phyloP scores from a whole-genome alignment of 1,140 invertebrate genomes.

The Tribolium castaneum region DNA sequence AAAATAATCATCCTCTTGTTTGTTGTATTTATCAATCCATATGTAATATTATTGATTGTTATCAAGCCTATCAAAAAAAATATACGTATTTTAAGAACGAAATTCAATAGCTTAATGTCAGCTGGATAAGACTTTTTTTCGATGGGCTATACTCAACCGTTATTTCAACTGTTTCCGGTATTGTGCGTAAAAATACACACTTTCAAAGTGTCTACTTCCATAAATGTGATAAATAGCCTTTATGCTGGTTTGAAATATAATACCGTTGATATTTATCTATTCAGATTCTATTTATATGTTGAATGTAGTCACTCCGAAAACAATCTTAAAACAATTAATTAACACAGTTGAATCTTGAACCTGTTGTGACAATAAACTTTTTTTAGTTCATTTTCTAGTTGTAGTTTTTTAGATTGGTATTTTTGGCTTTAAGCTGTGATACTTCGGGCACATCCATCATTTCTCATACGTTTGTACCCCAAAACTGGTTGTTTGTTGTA shows the following conservation, averaged over 20 bases:
- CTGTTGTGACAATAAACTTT: constrained; percentile 37
- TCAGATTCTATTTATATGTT: constrained; percentile 41
- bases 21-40: constrained; percentile 19
- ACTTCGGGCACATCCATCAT: constrained; percentile 42
- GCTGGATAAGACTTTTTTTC: constrained; percentile 7
- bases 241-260: constrained; percentile 44
- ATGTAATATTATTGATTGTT: neutral
- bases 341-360: constrained; percentile 24
- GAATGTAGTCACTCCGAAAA: constrained; percentile 33
- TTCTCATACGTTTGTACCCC: constrained; percentile 19
- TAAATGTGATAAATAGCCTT: constrained; percentile 58
- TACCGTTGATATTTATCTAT: constrained; percentile 35
- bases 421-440: constrained; percentile 46
- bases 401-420: constrained; percentile 22
- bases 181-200: constrained; percentile 39
- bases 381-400: constrained; percentile 29
- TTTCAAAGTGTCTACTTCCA: constrained; percentile 52
- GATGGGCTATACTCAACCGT: constrained; percentile 9
- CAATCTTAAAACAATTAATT: constrained; percentile 23
- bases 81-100: too few species aligned
- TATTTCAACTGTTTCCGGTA: neutral
- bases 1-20: constrained; percentile 63
- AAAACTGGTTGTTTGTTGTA: constrained; percentile 34
- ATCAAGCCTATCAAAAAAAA: constrained; percentile 2
- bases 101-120: neutral